Percentiles rank a stretch among this genome's conserved stretches.
Evolutionary conservation across 2,888 invertebrate genomes (phyloP).

Genomic region (Dynastes maya): DNA sequence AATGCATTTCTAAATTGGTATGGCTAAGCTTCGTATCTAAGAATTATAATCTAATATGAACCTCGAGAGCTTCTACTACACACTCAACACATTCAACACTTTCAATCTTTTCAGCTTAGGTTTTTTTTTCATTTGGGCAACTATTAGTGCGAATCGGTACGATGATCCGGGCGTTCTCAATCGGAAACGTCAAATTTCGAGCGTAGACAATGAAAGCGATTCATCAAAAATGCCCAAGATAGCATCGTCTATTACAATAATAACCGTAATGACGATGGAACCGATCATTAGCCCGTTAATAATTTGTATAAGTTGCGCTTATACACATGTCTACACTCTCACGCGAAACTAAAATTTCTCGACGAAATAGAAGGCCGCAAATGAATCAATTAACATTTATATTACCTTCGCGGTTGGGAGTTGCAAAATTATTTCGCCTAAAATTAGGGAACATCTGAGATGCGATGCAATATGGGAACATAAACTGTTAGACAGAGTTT

Average conservation of each 20-base stretch:
- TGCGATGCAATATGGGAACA: too few species aligned
- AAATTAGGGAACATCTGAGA: conserved; percentile 13
- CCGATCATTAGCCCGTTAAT: conserved; percentile 11
- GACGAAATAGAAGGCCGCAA: neutral
- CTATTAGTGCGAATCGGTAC: neutral
- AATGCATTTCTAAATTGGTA: too few species aligned
- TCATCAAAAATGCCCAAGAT: neutral
- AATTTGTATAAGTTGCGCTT: conserved; percentile 2
- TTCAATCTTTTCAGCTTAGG: neutral
- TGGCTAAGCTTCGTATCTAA: too few species aligned
- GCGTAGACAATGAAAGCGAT: conserved; percentile 9
- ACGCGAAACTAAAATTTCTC: neutral
- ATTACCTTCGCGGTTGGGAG: conserved; percentile 18
- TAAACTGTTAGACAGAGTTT: neutral
- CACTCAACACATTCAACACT: neutral
- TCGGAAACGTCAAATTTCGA: conserved; percentile 7
- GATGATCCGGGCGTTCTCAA: conserved; percentile 4
- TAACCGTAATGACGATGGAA: conserved; percentile 12
- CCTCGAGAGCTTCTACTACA: neutral
- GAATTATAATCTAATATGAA: too few species aligned
- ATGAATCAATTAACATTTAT: conserved; percentile 27
- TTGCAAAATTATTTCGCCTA: conserved; percentile 24
- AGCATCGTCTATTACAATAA: conserved; percentile 15
- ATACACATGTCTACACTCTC: neutral
- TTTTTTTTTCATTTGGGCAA: neutral